A percentile compares a stretch with the other conserved stretches of the same genome.
phyloP scores from a whole-genome alignment of 2,888 invertebrate species.

The Cantharis rustica region DNA sequence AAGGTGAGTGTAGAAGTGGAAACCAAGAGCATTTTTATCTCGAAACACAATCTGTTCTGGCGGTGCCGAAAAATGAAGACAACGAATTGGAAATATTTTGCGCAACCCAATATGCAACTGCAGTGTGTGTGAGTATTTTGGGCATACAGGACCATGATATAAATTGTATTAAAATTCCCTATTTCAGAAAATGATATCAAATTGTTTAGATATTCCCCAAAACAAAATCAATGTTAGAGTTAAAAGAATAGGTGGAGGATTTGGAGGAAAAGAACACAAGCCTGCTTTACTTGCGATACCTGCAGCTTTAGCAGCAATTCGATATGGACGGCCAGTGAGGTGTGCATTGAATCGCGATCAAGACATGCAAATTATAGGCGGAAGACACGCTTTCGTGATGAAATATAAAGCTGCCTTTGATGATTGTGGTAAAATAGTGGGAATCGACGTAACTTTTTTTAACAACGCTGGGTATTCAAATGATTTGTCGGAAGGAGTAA shows the following conservation, averaged over 20 bases:
- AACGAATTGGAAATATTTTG: conserved; percentile 85
- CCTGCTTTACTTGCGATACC: conserved; percentile 70
- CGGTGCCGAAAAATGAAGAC: conserved; percentile 75
- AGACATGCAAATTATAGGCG: conserved; percentile 90
- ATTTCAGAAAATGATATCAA: conserved; percentile 67
- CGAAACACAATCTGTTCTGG: conserved; percentile 77
- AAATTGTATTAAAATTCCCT: not conserved
- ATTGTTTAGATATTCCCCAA: conserved; percentile 72
- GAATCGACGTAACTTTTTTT: conserved; percentile 73
- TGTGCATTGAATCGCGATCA: conserved; percentile 92
- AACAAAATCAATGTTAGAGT: conserved; percentile 76
- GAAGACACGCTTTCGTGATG: conserved; percentile 85
- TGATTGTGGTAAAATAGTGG: conserved; percentile 75
- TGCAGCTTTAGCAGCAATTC: conserved; percentile 80
- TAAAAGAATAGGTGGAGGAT: conserved; percentile 92
- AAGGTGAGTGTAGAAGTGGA: conserved; percentile 79
- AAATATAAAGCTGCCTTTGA: conserved; percentile 85
- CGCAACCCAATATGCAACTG: conserved; percentile 83
- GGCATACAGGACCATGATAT: not conserved
- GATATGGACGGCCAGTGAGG: conserved; percentile 77
- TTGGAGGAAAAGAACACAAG: conserved; percentile 93
- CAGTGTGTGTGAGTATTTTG: conserved; percentile 62
- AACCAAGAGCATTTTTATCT: conserved; percentile 97
- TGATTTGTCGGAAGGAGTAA: conserved; percentile 6
- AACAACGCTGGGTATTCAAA: conserved; percentile 13